Percentiles rank a stretch among this genome's conserved stretches.
These are phyloP conservation scores for Clostera curtula DNA, from an alignment of 2,888 invertebrate species.

Conservation along the genomic window DNA sequence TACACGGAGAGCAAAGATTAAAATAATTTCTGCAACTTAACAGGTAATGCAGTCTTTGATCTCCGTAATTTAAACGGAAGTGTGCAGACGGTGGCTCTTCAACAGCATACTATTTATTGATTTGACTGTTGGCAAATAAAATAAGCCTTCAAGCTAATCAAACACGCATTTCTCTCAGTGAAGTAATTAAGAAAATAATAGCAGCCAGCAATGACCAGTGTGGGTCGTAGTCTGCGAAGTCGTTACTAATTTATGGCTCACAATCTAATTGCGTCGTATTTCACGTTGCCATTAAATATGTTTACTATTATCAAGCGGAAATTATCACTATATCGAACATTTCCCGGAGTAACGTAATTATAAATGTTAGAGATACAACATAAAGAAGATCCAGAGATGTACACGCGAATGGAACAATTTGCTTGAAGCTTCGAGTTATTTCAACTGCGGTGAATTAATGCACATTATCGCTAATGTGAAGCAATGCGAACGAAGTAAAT, in stretches of 20 bases:
- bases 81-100: too few species aligned
- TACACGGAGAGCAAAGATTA: too few species aligned
- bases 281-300: constrained; percentile 23
- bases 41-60: too few species aligned
- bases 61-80: too few species aligned
- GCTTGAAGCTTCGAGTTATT: too few species aligned
- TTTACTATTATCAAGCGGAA: constrained; percentile 18
- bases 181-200: constrained; percentile 36
- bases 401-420: too few species aligned
- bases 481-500: constrained; percentile 10
- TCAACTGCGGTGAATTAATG: constrained; percentile 17
- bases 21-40: too few species aligned
- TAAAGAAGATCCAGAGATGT: too few species aligned
- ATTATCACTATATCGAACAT: constrained; percentile 14
- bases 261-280: constrained; percentile 35
- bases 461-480: constrained; percentile 19
- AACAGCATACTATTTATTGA: too few species aligned
- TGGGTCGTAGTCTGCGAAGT: constrained; percentile 24
- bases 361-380: too few species aligned
- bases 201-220: constrained; percentile 24
- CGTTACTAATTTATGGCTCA: constrained; percentile 33
- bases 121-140: constrained; percentile 15
- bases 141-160: constrained; percentile 35
- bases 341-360: constrained; percentile 5
- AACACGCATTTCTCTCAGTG: constrained; percentile 30